Evolutionary conservation across 2,113 vertebrate species (phyloP).

Genomic region (Corydoras maculifer): DNA sequence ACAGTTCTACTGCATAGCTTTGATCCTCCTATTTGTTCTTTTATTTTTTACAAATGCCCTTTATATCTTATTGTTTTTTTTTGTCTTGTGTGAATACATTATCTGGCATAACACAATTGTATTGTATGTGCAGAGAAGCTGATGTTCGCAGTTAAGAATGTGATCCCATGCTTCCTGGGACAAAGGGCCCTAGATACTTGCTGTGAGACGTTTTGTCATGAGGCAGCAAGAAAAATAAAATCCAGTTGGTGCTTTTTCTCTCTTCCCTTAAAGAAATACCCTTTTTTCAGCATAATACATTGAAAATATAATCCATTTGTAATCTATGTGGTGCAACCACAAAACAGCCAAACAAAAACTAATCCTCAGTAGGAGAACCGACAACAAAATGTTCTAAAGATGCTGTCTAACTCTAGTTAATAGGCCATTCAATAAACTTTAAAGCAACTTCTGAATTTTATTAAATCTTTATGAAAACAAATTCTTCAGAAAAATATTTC

Average conservation of each 20-base stretch:
- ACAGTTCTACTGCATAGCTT: neutral
- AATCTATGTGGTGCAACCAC: too few species aligned
- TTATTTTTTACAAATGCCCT: neutral
- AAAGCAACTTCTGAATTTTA: too few species aligned
- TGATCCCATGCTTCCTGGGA: constrained; percentile 7
- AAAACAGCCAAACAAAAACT: too few species aligned
- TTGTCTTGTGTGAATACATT: neutral
- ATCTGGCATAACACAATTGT: neutral
- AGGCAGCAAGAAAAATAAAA: neutral
- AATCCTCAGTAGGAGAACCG: too few species aligned
- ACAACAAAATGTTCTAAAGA: neutral
- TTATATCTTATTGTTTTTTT: neutral
- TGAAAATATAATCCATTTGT: too few species aligned
- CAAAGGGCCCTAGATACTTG: constrained; percentile 23
- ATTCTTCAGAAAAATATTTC: too few species aligned
- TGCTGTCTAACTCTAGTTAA: neutral
- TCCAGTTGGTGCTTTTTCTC: neutral
- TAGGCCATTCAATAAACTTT: too few species aligned
- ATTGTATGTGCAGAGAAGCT: too few species aligned
- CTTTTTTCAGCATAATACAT: too few species aligned
- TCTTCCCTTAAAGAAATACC: constrained; percentile 11
- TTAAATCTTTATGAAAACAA: too few species aligned
- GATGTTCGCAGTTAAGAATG: constrained; percentile 18
- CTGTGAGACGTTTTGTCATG: constrained; percentile 27
- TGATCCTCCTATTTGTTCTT: neutral